phyloP scores from a whole-genome alignment of 2,113 vertebrate genomes.

The Sinocyclocheilus rhinocerous region DNA sequence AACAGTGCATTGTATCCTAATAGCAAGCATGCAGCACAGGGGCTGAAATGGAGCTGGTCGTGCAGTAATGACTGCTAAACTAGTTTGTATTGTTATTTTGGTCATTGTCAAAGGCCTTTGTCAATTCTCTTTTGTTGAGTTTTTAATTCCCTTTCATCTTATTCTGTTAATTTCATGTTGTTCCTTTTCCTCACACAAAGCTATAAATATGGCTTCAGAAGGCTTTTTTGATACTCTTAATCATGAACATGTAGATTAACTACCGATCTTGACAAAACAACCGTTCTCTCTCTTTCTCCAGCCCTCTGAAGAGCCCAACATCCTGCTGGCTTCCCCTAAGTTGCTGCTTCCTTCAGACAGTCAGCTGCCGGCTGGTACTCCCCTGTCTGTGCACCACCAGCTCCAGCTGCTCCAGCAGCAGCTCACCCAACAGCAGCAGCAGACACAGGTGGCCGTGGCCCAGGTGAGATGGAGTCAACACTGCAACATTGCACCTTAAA shows the following conservation, averaged over 20 bases:
- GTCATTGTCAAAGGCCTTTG: neutral
- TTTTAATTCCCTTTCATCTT: neutral
- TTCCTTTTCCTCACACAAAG: neutral
- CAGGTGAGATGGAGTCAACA: constrained; percentile 76
- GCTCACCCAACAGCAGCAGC: constrained; percentile 93
- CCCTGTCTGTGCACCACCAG: constrained; percentile 91
- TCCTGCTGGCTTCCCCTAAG: constrained; percentile 83
- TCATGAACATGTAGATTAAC: neutral
- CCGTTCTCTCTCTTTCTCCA: constrained; percentile 54
- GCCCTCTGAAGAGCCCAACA: constrained; percentile 76
- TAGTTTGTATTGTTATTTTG: neutral
- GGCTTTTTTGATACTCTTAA: neutral
- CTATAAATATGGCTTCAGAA: no score
- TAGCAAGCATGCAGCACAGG: neutral
- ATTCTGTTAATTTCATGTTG: neutral
- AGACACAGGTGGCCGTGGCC: constrained; percentile 93
- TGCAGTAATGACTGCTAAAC: neutral
- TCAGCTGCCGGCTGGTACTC: constrained; percentile 73
- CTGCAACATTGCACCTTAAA: constrained; percentile 8
- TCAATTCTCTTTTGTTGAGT: neutral
- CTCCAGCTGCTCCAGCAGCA: constrained; percentile 95
- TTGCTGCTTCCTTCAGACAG: constrained; percentile 83
- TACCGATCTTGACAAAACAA: neutral
- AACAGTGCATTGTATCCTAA: neutral
- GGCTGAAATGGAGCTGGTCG: neutral